These are phyloP conservation scores for Julus scanicus DNA, from an alignment of 2,888 invertebrate genomes.

Conservation along the genomic window DNA sequence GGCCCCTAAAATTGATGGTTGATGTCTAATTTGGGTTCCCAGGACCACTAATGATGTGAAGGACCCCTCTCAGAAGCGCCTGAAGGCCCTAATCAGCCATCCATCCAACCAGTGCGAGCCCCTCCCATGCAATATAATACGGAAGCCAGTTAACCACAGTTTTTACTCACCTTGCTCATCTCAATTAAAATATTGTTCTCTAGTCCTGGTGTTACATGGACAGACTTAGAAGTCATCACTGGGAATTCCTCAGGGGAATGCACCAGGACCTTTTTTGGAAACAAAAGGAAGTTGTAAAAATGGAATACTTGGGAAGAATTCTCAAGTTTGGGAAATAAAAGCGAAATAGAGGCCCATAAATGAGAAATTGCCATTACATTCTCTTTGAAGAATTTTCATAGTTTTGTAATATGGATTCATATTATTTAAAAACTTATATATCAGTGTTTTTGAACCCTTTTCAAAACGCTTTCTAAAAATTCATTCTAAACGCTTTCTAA, in stretches of 20 bases:
- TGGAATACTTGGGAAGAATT: not conserved
- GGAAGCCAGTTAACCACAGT: not conserved
- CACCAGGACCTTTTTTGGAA: slow-evolving; percentile 47
- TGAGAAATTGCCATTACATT: too few relatives aligned
- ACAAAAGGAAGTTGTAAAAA: not conserved
- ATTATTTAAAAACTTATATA: too few relatives aligned
- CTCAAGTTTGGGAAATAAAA: not conserved
- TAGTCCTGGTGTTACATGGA: slow-evolving; percentile 52
- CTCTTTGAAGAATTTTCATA: too few relatives aligned
- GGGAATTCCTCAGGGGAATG: slow-evolving; percentile 53
- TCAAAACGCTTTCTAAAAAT: too few relatives aligned
- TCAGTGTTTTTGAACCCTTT: too few relatives aligned
- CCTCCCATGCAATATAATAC: slow-evolving; percentile 25
- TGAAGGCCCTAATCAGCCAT: not conserved
- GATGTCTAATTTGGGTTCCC: not conserved
- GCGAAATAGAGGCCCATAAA: too few relatives aligned
- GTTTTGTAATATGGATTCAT: too few relatives aligned
- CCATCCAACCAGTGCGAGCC: not conserved
- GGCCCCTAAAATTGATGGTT: slow-evolving; percentile 20
- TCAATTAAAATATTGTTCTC: slow-evolving; percentile 54
- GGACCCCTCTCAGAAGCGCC: not conserved
- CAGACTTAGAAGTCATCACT: slow-evolving; percentile 48
- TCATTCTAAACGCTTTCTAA: too few relatives aligned
- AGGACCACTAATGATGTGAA: slow-evolving; percentile 28
- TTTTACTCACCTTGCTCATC: slow-evolving; percentile 45